These are phyloP conservation scores for Cryptotermes secundus DNA, from an alignment of 1,140 invertebrate genomes.

Conservation along the genomic window DNA sequence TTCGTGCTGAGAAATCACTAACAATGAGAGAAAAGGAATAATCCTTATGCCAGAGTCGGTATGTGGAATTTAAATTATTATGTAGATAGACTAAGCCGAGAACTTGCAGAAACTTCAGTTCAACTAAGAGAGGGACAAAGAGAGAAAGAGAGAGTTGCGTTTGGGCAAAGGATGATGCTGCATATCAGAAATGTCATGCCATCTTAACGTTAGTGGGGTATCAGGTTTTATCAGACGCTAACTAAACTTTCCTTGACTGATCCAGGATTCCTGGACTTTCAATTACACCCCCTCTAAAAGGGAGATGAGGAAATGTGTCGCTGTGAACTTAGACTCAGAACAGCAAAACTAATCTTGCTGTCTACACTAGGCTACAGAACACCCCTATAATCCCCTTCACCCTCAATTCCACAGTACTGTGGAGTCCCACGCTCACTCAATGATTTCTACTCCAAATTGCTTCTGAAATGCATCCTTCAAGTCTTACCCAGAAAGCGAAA, in stretches of 20 bases:
- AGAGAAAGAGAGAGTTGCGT: not conserved
- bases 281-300: not conserved
- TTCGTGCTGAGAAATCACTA: not conserved
- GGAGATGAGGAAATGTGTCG: not conserved
- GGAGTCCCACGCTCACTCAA: not conserved
- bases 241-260: slow-evolving; percentile 13
- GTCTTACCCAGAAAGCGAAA: not conserved
- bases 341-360: not conserved
- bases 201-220: not conserved
- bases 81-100: not conserved
- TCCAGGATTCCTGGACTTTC: not conserved
- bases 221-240: not conserved
- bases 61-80: not conserved
- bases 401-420: not conserved
- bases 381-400: not conserved
- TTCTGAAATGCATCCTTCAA: not conserved
- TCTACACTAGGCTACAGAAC: not conserved
- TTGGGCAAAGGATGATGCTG: not conserved
- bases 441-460: not conserved
- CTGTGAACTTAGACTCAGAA: not conserved
- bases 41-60: not conserved
- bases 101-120: not conserved
- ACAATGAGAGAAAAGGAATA: not conserved
- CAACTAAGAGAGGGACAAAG: not conserved
- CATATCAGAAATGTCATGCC: not conserved